Conservation (phyloP, 2,797 vertebrate species). For the Acomys russatus region DNA sequence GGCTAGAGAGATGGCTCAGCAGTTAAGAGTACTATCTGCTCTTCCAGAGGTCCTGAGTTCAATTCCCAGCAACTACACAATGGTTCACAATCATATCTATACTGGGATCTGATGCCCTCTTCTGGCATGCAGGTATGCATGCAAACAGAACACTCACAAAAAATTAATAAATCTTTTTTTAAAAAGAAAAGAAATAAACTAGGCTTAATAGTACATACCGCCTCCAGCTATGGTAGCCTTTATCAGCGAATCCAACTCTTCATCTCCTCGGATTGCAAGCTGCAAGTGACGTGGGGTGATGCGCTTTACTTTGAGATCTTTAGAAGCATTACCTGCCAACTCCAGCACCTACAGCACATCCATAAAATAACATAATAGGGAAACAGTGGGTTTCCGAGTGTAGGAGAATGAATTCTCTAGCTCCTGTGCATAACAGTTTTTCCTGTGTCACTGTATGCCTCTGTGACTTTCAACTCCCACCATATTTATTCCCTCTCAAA, state of each 20-base stretch:
- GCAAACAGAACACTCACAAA: too few species aligned
- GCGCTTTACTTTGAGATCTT: conserved; percentile 98
- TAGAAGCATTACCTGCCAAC: conserved; percentile 98
- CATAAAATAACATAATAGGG: not conserved
- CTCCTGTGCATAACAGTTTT: not conserved
- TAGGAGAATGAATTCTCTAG: not conserved
- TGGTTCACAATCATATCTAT: too few species aligned
- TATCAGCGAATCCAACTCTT: conserved; percentile 98
- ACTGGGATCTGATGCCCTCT: too few species aligned
- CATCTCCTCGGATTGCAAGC: conserved; percentile 97
- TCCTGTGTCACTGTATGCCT: not conserved
- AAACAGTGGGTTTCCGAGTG: not conserved
- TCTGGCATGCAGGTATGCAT: too few species aligned
- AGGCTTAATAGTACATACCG: conserved; percentile 88
- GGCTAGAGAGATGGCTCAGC: too few species aligned
- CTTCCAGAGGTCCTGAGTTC: too few species aligned
- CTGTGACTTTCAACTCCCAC: not conserved
- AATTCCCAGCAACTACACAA: too few species aligned
- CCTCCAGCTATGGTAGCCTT: conserved; percentile 98
- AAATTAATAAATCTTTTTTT: too few species aligned
- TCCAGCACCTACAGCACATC: conserved; percentile 93
- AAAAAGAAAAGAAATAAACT: not conserved
- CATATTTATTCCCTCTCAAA: not conserved
- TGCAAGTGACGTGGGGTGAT: conserved; percentile 98
- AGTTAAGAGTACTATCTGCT: too few species aligned